Conservation (phyloP, 2,797 vertebrate species). For the Hydrolagus colliei region DNA sequence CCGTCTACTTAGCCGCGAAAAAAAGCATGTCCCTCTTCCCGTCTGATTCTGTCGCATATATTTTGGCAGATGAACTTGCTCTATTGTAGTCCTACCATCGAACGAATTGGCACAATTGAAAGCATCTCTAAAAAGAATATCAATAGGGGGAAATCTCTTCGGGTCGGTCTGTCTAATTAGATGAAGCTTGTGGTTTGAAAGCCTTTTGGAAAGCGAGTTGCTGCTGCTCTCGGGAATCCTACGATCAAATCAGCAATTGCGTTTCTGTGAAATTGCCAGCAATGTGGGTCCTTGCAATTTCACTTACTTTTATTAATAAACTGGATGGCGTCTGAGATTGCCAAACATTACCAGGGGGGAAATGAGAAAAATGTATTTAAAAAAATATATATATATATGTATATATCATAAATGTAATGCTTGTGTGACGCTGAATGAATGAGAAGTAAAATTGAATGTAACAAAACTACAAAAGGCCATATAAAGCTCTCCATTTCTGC, state of each 20-base stretch:
- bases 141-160: not conserved
- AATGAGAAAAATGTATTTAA: too few relatives aligned
- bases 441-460: not conserved
- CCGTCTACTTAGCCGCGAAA: too few relatives aligned
- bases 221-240: not conserved
- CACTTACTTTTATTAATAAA: not conserved
- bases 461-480: not conserved
- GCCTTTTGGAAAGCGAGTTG: not conserved
- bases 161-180: not conserved
- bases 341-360: not conserved
- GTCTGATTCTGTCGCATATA: too few relatives aligned
- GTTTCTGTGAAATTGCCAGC: not conserved
- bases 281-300: not conserved
- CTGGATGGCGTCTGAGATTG: not conserved
- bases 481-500: not conserved
- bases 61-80: not conserved
- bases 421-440: not conserved
- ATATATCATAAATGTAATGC: not conserved
- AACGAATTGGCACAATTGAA: not conserved
- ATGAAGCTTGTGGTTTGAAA: not conserved
- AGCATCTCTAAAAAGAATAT: not conserved
- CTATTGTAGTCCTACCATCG: not conserved
- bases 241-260: not conserved
- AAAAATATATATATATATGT: not conserved
- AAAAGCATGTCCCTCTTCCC: too few relatives aligned